Percentiles rank a stretch among this genome's conserved stretches.
phyloP scores from a whole-genome alignment of 2,888 invertebrate species.

The Pristionchus exspectatus region DNA sequence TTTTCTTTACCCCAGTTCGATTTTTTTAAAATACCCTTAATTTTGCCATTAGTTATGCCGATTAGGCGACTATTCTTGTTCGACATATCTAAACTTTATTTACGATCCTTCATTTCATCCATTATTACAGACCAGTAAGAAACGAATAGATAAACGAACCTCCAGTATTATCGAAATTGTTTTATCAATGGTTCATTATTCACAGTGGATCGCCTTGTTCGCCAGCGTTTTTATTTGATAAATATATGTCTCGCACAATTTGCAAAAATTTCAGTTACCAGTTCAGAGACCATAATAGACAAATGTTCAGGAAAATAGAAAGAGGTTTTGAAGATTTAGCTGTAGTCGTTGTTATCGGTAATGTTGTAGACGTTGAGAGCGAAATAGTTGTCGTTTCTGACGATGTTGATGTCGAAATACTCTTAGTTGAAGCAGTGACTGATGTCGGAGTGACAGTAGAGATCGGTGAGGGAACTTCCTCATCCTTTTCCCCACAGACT shows the following conservation, averaged over 20 bases:
- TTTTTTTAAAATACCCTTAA: neutral
- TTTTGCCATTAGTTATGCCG: constrained; percentile 2
- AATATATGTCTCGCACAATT: neutral
- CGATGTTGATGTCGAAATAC: neutral
- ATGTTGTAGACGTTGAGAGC: neutral
- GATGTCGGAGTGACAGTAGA: neutral
- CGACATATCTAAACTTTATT: constrained; percentile 4
- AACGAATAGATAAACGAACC: neutral
- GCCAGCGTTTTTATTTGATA: constrained; percentile 14
- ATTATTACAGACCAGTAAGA: constrained; percentile 5
- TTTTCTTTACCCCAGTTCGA: neutral
- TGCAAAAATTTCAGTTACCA: neutral
- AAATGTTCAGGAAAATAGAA: neutral
- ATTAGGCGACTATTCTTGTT: neutral
- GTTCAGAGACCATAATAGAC: neutral
- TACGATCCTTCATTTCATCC: neutral
- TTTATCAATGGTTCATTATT: constrained; percentile 6
- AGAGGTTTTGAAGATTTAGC: neutral
- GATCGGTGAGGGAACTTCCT: neutral
- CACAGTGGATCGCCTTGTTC: constrained; percentile 44
- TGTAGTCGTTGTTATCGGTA: neutral
- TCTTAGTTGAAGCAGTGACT: neutral
- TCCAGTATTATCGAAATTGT: constrained; percentile 24
- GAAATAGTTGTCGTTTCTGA: neutral
- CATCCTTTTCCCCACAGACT: constrained; percentile 32